A percentile compares a stretch with the other conserved stretches of the same genome.
These are phyloP conservation scores for Nemotelus pantherinus DNA, from an alignment of 2,888 invertebrate species.

Conservation along the genomic window DNA sequence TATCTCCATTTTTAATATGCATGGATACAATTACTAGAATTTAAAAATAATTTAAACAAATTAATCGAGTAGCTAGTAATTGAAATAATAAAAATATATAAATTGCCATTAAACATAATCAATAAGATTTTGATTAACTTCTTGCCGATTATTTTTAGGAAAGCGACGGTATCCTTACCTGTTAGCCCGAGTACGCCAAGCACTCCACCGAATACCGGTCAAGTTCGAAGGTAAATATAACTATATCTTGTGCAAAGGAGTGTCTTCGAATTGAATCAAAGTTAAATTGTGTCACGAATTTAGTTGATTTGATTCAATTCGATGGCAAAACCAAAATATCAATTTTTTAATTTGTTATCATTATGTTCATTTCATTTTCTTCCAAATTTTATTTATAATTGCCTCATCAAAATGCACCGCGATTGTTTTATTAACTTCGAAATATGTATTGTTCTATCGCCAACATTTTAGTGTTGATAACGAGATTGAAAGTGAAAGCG, in stretches of 20 bases:
- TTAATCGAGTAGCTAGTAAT: slow-evolving; percentile 28
- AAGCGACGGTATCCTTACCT: slow-evolving; percentile 62
- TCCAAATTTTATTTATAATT: neutral
- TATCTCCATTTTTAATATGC: slow-evolving; percentile 47
- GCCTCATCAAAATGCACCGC: neutral
- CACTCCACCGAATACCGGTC: slow-evolving; percentile 61
- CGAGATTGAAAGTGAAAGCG: slow-evolving; percentile 56
- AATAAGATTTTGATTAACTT: slow-evolving; percentile 9
- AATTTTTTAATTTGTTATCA: neutral
- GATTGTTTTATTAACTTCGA: too few species aligned
- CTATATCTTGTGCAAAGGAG: neutral
- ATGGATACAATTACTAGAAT: slow-evolving; percentile 32
- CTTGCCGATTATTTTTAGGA: slow-evolving; percentile 47
- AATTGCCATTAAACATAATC: neutral
- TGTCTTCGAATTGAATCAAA: neutral
- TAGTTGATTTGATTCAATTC: neutral
- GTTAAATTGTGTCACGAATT: neutral
- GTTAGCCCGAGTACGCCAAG: slow-evolving; percentile 56
- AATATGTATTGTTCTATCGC: slow-evolving; percentile 8
- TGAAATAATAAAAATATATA: slow-evolving; percentile 1
- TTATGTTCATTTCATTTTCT: neutral
- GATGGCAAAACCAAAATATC: neutral
- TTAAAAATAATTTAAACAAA: slow-evolving; percentile 9
- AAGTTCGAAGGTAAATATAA: slow-evolving; percentile 66
- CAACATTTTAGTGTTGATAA: slow-evolving; percentile 51